These are phyloP conservation scores for Rutpela maculata DNA, from an alignment of 2,888 invertebrate species.

Conservation along the genomic window DNA sequence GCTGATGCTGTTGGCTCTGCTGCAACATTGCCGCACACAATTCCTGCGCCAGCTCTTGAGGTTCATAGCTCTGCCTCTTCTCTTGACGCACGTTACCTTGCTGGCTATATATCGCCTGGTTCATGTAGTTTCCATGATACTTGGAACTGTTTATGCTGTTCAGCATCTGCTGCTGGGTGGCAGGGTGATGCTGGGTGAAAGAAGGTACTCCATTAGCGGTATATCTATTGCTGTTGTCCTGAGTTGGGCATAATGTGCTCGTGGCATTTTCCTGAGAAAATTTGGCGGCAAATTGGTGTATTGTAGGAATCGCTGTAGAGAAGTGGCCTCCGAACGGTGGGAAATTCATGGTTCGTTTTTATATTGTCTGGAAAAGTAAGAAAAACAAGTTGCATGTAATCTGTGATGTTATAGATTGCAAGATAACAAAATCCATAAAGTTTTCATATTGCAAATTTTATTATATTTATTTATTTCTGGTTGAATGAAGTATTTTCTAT, in stretches of 20 bases:
- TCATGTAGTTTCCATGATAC: constrained; percentile 67
- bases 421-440: no score
- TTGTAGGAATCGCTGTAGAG: constrained; percentile 85
- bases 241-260: constrained; percentile 55
- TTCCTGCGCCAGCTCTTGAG: constrained; percentile 70
- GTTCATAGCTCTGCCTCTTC: constrained; percentile 68
- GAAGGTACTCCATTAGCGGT: constrained; percentile 75
- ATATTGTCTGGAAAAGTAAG: constrained; percentile 27
- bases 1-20: constrained; percentile 61
- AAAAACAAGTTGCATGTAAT: background rate
- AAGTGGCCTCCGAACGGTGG: constrained; percentile 89
- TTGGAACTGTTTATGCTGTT: constrained; percentile 65
- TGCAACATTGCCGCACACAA: constrained; percentile 70
- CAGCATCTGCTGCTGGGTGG: constrained; percentile 66
- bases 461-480: no score
- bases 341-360: constrained; percentile 84
- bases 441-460: no score
- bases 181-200: constrained; percentile 72
- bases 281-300: constrained; percentile 90
- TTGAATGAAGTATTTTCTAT: no score
- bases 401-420: no score
- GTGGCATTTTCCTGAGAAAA: constrained; percentile 74
- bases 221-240: constrained; percentile 68
- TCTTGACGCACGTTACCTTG: constrained; percentile 67
- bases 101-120: constrained; percentile 67